phyloP scores from a whole-genome alignment of 2,113 vertebrate genomes.

The Protobothrops mucrosquamatus region DNA sequence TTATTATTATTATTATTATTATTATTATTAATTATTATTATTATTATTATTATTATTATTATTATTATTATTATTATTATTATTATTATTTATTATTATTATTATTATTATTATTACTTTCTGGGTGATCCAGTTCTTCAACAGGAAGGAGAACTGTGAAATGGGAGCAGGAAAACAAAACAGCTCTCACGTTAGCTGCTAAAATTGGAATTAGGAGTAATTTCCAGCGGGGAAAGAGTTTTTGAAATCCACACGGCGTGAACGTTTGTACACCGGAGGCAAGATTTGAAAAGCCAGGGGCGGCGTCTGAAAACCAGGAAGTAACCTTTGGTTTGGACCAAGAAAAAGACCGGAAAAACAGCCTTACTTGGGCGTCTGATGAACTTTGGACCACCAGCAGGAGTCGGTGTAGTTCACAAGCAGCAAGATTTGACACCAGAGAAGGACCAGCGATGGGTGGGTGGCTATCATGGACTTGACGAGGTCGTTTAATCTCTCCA shows the following conservation, averaged over 20 bases:
- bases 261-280: not conserved
- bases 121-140: not conserved
- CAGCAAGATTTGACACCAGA: conserved; percentile 97
- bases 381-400: conserved; percentile 95
- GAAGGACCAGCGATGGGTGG: conserved; percentile 92
- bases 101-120: not conserved
- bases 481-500: conserved; percentile 82
- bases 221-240: not conserved
- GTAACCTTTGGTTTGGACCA: too few species aligned
- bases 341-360: not conserved
- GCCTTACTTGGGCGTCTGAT: conserved; percentile 91
- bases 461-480: conserved; percentile 90
- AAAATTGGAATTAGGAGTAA: not conserved
- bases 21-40: too few species aligned
- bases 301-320: not conserved
- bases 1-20: too few species aligned
- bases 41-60: too few species aligned
- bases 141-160: not conserved
- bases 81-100: too few species aligned
- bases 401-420: conserved; percentile 96
- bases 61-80: too few species aligned
- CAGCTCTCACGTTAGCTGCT: not conserved
- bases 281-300: not conserved
- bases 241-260: not conserved
- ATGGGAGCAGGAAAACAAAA: not conserved